These are phyloP conservation scores for Eupithecia vulgata DNA, from an alignment of 2,888 invertebrate genomes.

Conservation along the genomic window DNA sequence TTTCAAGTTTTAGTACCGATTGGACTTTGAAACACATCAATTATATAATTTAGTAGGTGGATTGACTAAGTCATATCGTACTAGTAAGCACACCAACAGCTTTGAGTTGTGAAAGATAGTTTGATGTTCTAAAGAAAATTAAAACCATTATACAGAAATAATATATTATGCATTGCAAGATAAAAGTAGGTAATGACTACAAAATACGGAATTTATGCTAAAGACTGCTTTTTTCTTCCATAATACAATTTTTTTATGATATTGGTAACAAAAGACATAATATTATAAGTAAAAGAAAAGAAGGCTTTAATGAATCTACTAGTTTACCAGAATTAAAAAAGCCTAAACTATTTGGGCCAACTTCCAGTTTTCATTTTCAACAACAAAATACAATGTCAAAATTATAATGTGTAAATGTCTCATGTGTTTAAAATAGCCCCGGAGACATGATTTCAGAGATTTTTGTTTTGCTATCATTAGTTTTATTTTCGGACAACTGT, in stretches of 20 bases:
- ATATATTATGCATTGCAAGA: not conserved
- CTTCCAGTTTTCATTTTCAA: conserved; percentile 23
- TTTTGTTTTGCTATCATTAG: conserved; percentile 15
- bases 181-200: not conserved
- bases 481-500: conserved; percentile 13
- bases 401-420: conserved; percentile 22
- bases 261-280: not conserved
- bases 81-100: not conserved
- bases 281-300: not conserved
- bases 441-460: conserved; percentile 10
- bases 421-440: conserved; percentile 23
- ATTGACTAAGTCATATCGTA: not conserved
- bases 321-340: not conserved
- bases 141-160: not conserved
- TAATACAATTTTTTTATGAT: not conserved
- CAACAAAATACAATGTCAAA: conserved; percentile 22
- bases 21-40: not conserved
- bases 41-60: not conserved
- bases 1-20: too few relatives aligned
- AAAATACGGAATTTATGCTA: not conserved
- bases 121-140: not conserved
- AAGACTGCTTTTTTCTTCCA: not conserved
- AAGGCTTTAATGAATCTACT: not conserved
- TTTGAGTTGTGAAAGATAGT: not conserved
- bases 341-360: conserved; percentile 21